Evolutionary conservation across 2,797 vertebrate species (phyloP), one percentile per base, ranked within the genome.

Genomic region (Holocentrus rufus): DNA sequence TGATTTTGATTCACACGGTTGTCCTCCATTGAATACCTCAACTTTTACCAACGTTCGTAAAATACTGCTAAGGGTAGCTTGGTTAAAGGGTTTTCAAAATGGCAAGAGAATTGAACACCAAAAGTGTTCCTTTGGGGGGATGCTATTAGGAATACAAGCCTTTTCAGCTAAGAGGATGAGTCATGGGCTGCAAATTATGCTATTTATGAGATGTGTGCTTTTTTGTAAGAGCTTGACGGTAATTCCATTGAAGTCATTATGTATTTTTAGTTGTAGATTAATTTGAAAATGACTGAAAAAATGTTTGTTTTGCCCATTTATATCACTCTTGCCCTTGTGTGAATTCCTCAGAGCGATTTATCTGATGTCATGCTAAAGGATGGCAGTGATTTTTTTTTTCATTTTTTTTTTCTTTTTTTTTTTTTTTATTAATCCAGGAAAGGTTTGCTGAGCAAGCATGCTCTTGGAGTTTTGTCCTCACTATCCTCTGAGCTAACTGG

Each of bases 381-480:
- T 74, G 42, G 73, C 77, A 13, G 66, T 23, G 62, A 74, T 65
- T 70, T 77, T 81, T 85, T 75, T 73, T 69, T 27, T 27, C 4
- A 2, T 27, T 4, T 27, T 27, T 27, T 27, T 27, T 27, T 27
- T 27, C 25, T 66, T 58, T 34, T 30, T 30, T 57, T 58, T 36
- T 17, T 88, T 89, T 88, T 90, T 72, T 89, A 87, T 66, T 57
- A 79, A 83, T 76, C 77, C 73, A 27, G 85, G 83, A 79, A 65
- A 75, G 76, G 84, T 90, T 92, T 91, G 86, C 84, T 88, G 90
- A 91, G 87, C 85, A 61, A 86, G 81, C 82, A 53, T 23, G 80
- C 82, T 84, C 84, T 76, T 65, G 78, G 85, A 73, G 60, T 74
- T 34, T 46, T 52, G 63, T 84, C 79, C 84, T 80, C 74, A 53